Evolutionary conservation across 2,113 vertebrate genomes (phyloP), one percentile per base, ranked within the genome.

Genomic region (Chrysemys picta): DNA sequence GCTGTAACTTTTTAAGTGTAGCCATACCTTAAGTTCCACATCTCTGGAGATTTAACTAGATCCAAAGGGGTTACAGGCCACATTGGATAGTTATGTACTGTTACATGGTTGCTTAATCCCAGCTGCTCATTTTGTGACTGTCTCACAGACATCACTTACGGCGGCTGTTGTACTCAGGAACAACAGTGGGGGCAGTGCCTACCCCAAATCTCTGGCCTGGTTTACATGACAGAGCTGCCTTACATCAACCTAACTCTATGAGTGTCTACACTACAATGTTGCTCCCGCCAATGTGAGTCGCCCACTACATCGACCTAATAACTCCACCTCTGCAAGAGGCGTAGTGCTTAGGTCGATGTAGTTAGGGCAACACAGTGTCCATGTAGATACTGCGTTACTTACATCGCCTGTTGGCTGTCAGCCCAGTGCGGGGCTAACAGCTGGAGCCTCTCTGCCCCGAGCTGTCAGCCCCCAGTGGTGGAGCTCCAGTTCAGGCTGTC

Each of bases 41-140:
- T 96, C 87, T 97, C 94, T 2, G 8, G 95, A 95, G 93, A 94
- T 95, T 94, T 95, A 96, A 95, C 93, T 93, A 89, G 92, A 85
- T 94, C 89, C 89, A 95, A 95, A 95, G 90, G 80, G 87, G 90
- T 89, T 75, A 93, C 94, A 35, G 92, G 91, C 95, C 92, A 90
- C 92, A 93, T 85, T 95, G 97, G 95, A 95, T 94, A 95, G 90
- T 92, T 94, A 91, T 24, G 81, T 94, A 94, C 94, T 79, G 88
- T 96, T 92, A 89, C 94, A 93, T 49, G 75, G 80, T 93, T 89
- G 87, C 90, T 96, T 94, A 95, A 96, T 92, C 95, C 95, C 95
- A 97, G 94, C 90, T 96, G 89, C 89, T 0, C 29, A 65, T 57
- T 93, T 95, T 93, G 91, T 80, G n/a, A 69, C 65, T 72, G 65